phyloP scores from a whole-genome alignment of 2,113 vertebrate genomes.

The Desmodus rotundus region DNA sequence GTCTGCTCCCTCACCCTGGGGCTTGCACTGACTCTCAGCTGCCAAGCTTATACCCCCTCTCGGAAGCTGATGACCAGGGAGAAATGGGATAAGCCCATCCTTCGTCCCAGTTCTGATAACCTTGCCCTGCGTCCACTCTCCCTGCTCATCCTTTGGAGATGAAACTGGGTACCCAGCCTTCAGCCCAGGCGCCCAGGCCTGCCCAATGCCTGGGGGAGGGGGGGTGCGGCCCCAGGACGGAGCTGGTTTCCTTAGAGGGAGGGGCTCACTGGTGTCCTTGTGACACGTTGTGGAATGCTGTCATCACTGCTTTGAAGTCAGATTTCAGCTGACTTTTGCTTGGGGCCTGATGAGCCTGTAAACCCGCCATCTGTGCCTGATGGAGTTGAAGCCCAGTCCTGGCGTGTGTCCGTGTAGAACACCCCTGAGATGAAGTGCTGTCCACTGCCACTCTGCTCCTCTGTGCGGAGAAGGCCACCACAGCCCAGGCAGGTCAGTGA shows the following conservation, averaged over 20 bases:
- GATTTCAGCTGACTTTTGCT: background rate
- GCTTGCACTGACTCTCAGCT: background rate
- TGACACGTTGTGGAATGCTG: accelerated
- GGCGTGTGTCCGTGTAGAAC: background rate
- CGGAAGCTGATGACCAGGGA: background rate
- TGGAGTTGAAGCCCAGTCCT: background rate
- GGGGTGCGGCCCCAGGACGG: background rate
- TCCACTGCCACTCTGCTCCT: background rate
- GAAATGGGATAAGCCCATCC: background rate
- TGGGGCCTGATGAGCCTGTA: background rate
- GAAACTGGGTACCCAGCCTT: background rate
- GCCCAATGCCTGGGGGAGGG: background rate
- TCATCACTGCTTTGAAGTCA: background rate
- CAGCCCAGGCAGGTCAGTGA: background rate
- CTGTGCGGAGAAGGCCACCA: accelerated
- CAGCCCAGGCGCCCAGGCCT: background rate
- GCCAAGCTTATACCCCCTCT: background rate
- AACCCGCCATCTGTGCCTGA: background rate
- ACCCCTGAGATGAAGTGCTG: background rate
- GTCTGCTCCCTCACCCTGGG: background rate
- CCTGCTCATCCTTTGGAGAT: background rate
- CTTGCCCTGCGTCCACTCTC: too few species aligned
- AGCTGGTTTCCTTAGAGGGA: background rate
- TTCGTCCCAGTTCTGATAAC: background rate
- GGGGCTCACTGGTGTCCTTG: background rate